Evolutionary conservation across 2,888 invertebrate species (phyloP), one percentile per base, ranked within the genome.

Genomic region (Hydriomena furcata): DNA sequence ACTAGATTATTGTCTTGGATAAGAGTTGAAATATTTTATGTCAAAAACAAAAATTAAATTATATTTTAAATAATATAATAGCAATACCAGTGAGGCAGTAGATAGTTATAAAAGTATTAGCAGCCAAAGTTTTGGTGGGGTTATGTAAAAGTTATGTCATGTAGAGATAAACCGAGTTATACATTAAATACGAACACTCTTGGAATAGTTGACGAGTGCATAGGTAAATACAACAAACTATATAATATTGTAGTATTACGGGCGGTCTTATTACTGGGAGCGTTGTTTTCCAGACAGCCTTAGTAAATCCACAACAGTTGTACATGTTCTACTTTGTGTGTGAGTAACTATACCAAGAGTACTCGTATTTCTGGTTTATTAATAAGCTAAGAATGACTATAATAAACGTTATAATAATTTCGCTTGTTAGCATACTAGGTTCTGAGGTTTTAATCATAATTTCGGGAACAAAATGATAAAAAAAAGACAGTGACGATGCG

Each of bases 111-210:
- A 50, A 49, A 55, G 61, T 63, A 60, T 63, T 63, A 60, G 38
- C 34, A 60, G 58, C 61, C 61, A 63, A 62, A 61, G 63, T 48
- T 57, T 56, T 52, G 42, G 47, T 54, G 40, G 10, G 30, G 12
- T 24, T 37, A 47, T 46, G 40, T 27, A 35, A 30, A 27, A 20
- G 11, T 25, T 41, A 36, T 36, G 32, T 32, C 27, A 12, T 30
- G 2, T 7, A 37, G n/a, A 37, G 7, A 8, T 34, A 10, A 21
- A 21, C 8, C 21, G 7, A 1, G 8, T 21, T 21, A 21, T 21
- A 10, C 10, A 21, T 21, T 6, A 8, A 34, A n/a, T 2, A 10
- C 11, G 5, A 28, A 28, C 5, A 28, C 5, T 1, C 28, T 11
- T 28, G 28, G 2, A 23, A 7, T 17, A 17, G n/a, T 17, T 17